Percentiles rank a stretch among this genome's conserved stretches.
These are phyloP conservation scores for Callithrix jacchus DNA, from an alignment of 2,113 vertebrate genomes.

Conservation along the genomic window DNA sequence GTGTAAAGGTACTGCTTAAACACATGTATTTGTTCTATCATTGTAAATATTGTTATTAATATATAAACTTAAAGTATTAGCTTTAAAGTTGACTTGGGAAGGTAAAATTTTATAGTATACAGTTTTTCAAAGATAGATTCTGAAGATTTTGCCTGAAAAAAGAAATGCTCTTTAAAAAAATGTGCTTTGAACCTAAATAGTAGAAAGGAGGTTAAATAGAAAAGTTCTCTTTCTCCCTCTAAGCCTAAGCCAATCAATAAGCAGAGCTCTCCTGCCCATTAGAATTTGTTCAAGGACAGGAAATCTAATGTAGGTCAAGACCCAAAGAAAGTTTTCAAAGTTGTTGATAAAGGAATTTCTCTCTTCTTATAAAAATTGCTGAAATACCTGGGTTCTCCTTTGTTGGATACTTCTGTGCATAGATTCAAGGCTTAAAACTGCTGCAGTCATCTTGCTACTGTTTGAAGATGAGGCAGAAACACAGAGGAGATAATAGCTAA, in stretches of 20 bases:
- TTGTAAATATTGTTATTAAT: not conserved
- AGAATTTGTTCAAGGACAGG: not conserved
- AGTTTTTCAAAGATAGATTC: constrained; percentile 2
- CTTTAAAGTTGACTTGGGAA: not conserved
- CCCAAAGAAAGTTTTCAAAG: not conserved
- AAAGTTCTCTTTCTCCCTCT: not conserved
- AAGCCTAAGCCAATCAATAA: not conserved
- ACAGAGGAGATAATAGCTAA: not conserved
- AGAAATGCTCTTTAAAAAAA: not conserved
- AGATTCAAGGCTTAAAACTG: not conserved
- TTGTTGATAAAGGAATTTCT: not conserved
- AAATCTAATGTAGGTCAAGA: not conserved
- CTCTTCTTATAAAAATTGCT: not conserved
- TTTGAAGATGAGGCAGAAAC: not conserved
- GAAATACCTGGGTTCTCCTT: not conserved
- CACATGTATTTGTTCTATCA: not conserved
- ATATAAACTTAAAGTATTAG: constrained; percentile 28
- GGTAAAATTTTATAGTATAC: not conserved
- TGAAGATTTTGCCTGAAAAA: not conserved
- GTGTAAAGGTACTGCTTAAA: not conserved
- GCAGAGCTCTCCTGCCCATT: not conserved
- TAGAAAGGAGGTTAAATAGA: not conserved
- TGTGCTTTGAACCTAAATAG: constrained; percentile 16
- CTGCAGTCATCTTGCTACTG: not conserved
- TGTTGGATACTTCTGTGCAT: not conserved